Conservation (phyloP, 2,113 vertebrate genomes). For the Lagopus muta region DNA sequence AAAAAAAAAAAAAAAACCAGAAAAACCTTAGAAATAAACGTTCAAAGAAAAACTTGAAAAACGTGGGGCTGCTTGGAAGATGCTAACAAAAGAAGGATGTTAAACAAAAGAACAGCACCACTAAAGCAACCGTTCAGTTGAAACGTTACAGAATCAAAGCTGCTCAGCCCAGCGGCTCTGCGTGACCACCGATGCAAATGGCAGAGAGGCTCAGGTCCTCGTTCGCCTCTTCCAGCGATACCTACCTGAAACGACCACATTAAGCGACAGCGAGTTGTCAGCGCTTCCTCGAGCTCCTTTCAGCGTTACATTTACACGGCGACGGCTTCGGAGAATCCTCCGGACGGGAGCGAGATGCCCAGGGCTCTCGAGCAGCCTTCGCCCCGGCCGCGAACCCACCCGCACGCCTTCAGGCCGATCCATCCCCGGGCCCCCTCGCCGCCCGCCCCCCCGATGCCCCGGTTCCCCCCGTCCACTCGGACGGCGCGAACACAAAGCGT, state of each 20-base stretch:
- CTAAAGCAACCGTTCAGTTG: background rate
- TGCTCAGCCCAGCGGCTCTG: background rate
- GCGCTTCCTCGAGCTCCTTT: rapidly evolving
- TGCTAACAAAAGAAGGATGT: background rate
- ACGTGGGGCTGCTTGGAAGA: background rate
- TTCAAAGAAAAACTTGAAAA: background rate
- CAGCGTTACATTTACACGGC: rapidly evolving
- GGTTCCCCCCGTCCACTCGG: no score
- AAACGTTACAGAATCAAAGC: background rate
- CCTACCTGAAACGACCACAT: background rate
- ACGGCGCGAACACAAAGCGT: no score
- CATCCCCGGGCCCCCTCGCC: background rate
- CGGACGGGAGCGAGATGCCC: rapidly evolving
- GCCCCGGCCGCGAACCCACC: background rate
- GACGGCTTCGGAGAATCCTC: rapidly evolving
- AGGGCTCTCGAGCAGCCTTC: rapidly evolving
- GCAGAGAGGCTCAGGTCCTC: background rate
- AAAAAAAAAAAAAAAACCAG: background rate
- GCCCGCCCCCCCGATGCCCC: no score
- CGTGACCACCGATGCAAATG: rapidly evolving
- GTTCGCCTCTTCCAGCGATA: background rate
- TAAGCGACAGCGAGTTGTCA: rapidly evolving
- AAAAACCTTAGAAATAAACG: rapidly evolving
- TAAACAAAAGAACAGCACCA: background rate
- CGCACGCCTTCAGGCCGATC: background rate